These are phyloP conservation scores for Sinocyclocheilus rhinocerous DNA, from an alignment of 2,113 vertebrate genomes.

Conservation along the genomic window DNA sequence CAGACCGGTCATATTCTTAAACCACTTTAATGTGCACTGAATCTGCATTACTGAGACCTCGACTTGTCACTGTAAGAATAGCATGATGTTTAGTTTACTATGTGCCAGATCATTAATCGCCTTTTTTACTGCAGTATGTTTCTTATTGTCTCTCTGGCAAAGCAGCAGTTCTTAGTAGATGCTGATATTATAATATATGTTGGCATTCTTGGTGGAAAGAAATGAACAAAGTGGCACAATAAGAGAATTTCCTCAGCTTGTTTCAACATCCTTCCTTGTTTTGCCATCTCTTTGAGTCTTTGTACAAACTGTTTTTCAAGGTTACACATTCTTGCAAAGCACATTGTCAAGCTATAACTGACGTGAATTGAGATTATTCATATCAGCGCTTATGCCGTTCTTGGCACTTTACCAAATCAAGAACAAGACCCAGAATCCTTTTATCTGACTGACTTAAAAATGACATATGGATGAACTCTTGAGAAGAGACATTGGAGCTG, in stretches of 20 bases:
- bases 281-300: conserved; percentile 13
- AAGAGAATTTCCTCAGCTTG: neutral
- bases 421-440: neutral
- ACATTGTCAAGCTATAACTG: neutral
- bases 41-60: neutral
- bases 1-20: neutral
- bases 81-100: neutral
- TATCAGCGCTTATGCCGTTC: neutral
- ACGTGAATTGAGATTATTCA: neutral
- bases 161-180: neutral
- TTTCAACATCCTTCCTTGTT: neutral
- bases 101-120: neutral
- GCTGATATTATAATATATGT: neutral
- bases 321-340: neutral
- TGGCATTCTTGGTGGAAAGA: neutral
- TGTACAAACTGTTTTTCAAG: neutral
- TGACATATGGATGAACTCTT: neutral
- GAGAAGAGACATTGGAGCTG: neutral
- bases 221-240: neutral
- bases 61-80: neutral
- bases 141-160: neutral
- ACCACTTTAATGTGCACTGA: neutral
- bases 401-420: neutral
- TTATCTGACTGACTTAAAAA: neutral
- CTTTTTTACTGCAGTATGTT: neutral